These are phyloP conservation scores for Anthoscopus minutus DNA, from an alignment of 2,113 vertebrate species.

Conservation along the genomic window DNA sequence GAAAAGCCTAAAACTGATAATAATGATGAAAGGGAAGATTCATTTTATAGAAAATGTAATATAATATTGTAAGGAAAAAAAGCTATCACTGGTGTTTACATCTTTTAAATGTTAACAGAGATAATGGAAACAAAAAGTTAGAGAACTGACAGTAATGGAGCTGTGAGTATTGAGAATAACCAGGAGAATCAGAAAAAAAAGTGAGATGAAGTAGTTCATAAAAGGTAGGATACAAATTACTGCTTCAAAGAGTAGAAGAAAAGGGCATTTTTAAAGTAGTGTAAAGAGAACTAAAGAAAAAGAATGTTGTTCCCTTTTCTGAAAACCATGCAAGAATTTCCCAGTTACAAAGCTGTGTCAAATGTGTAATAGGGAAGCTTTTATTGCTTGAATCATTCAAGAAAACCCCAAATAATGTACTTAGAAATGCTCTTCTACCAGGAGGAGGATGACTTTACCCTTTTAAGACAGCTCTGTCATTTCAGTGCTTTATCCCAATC, in stretches of 20 bases:
- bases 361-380: neutral
- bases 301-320: neutral
- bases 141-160: neutral
- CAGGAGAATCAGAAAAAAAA: neutral
- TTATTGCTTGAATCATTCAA: neutral
- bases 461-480: neutral
- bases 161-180: neutral
- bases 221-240: neutral
- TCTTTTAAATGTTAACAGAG: neutral
- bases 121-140: neutral
- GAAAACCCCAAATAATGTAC: neutral
- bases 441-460: neutral
- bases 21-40: neutral
- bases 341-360: neutral
- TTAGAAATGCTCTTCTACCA: neutral
- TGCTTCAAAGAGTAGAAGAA: neutral
- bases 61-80: neutral
- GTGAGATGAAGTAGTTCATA: neutral
- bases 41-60: neutral
- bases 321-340: neutral
- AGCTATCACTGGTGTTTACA: neutral
- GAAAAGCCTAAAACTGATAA: neutral
- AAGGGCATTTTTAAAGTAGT: neutral
- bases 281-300: neutral
- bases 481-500: neutral